Base-by-base conservation (phyloP, 2,113 vertebrate species). In the Rhinoderma darwinii region DNA sequence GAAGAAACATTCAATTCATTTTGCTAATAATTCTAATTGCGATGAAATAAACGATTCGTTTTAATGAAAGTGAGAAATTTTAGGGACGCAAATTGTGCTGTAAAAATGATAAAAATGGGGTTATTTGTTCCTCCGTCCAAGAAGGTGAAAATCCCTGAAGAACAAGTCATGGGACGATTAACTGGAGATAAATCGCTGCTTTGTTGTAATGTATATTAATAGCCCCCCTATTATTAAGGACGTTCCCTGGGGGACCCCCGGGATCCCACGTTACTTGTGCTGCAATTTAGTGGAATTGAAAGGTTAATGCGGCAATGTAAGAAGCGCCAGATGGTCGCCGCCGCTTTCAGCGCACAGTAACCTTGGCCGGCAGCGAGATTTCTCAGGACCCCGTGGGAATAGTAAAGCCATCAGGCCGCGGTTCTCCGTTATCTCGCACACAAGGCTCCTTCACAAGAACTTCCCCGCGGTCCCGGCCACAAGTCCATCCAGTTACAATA, bases 351-450 rank as follows among this genome's bases (percentile, higher is more conserved):
- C 35, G 25, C 15, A 11, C 43, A 43, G 56, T 68, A 85, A 77
- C 84, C 84, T 85, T 85, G 73, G 54, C 35, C 70, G 17, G 56
- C 22, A 61, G 22, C 74, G 27, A 66, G 59, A 72, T 80, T 56
- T 79, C 37, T 20, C 39, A 35, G 30, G 20, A 32, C 12, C 73
- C 50, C 0, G 27, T 47, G 47, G 61, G 76, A 50, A 80, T 41
- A 43, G 76, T 70, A 72, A 30, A 44, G 37, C 76, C 41, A 80
- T 63, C 83, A 41, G 72, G 41, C 54, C 43, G n/a, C 27, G 50
- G 63, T 54, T 44, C 43, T 43, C 66, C 20, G 75, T 74, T 82
- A 61, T 82, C 78, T 87, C 30, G 22, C 85, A 82, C 81, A 59
- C 66, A 86, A 86, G 37, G 30, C 43, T 35, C 70, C 37, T 61